Conservation (phyloP, 2,888 invertebrate genomes). For the Ferdinandea cuprea region DNA sequence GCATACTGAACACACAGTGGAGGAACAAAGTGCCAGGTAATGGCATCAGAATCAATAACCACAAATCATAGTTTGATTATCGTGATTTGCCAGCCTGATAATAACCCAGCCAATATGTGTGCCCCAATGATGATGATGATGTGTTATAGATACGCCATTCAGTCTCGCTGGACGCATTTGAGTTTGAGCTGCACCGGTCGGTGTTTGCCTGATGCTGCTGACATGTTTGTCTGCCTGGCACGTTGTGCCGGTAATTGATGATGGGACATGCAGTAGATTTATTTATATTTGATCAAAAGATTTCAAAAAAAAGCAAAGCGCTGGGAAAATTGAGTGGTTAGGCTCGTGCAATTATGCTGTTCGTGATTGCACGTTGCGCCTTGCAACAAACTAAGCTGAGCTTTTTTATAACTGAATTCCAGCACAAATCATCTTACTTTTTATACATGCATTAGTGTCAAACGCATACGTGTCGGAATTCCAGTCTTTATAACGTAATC, state of each 20-base stretch:
- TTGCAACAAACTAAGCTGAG: neutral
- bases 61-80: slow-evolving; percentile 74
- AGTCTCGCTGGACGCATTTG: slow-evolving; percentile 31
- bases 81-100: slow-evolving; percentile 66
- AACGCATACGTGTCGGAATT: slow-evolving; percentile 20
- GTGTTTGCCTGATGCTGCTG: slow-evolving; percentile 1
- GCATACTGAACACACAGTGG: slow-evolving; percentile 31
- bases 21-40: slow-evolving; percentile 73
- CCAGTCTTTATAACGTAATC: slow-evolving; percentile 42
- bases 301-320: slow-evolving; percentile 26
- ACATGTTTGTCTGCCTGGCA: slow-evolving; percentile 20
- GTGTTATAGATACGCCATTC: slow-evolving; percentile 63
- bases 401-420: neutral
- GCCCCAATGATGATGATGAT: slow-evolving; percentile 58
- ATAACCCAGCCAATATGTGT: slow-evolving; percentile 48
- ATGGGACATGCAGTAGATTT: slow-evolving; percentile 57
- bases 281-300: slow-evolving; percentile 69
- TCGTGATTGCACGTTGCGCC: neutral
- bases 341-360: neutral
- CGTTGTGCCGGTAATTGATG: slow-evolving; percentile 62
- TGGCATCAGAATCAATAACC: slow-evolving; percentile 74
- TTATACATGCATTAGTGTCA: slow-evolving; percentile 62
- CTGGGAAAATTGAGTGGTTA: slow-evolving; percentile 38
- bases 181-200: neutral
- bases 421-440: neutral